Base-by-base conservation (phyloP, 35 echinoderm and acorn worm genomes). In the Diadema setosum region DNA sequence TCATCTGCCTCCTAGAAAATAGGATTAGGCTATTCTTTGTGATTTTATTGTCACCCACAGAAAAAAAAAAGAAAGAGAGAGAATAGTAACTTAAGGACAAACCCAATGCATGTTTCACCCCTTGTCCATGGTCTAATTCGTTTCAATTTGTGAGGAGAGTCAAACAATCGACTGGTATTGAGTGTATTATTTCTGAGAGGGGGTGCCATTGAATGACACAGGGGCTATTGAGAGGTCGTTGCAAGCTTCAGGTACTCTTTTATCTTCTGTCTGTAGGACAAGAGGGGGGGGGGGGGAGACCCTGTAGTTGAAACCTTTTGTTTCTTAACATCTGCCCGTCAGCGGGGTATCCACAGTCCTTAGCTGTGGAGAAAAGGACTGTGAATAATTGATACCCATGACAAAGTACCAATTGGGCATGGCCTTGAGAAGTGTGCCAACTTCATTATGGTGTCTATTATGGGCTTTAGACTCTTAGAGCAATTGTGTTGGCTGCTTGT, bases 91-190 rank as follows among this genome's bases (percentile, higher is more conserved):
- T 67, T 67, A 33, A n/a, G 63, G 63, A 14, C 63, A 67, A 67
- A 67, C 63, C 30, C 63, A 67, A 32, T 34, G 63, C 30, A n/a
- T n/a, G n/a, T n/a, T n/a, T n/a, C n/a, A n/a, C n/a, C 37, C 37
- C 63, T 67, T 67, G 63, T 67, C 63, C 63, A 67, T 18, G 63
- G 63, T 67, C 63, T 67, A 67, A 67, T 67, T 67, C 63, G 37
- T 14, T 67, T 67, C 63, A 67, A 67, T 67, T 67, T 33, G 63
- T 15, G 27, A 26, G 27, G 7, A 67, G 63, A 67, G 25, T 67
- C 30, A 11, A 67, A 67, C 63, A 67, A 67, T 67, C 15, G 24
- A 32, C 63, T 67, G 63, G 63, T 67, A 30, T n/a, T 63, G 63
- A 33, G 37, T 32, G 63, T 67, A 67, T 67, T 32, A 67, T 34